These are phyloP conservation scores for Melanargia galathea DNA, from an alignment of 2,888 invertebrate genomes.

Conservation along the genomic window DNA sequence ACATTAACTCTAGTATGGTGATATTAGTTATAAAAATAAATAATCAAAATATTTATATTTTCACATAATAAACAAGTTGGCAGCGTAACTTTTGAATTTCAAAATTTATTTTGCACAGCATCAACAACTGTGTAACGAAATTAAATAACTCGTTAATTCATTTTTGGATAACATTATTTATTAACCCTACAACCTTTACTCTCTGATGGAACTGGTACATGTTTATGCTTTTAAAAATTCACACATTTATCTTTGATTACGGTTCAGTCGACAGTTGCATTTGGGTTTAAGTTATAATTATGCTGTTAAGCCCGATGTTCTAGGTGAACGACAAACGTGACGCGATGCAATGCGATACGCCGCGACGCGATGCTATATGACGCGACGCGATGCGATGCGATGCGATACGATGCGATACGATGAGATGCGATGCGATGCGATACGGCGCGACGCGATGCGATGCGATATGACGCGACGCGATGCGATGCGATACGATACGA, in stretches of 20 bases:
- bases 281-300: slow-evolving; percentile 1
- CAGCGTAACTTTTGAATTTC: not conserved
- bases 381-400: too few species aligned
- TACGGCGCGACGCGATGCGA: too few species aligned
- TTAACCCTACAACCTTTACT: not conserved
- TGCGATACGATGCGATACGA: too few species aligned
- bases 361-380: too few species aligned
- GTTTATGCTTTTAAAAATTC: slow-evolving; percentile 11
- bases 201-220: not conserved
- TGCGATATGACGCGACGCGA: too few species aligned
- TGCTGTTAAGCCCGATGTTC: not conserved
- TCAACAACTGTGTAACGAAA: not conserved
- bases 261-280: slow-evolving; percentile 1
- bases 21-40: too few species aligned
- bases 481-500: too few species aligned
- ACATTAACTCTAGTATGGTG: too few species aligned
- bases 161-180: slow-evolving; percentile 5
- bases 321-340: too few species aligned
- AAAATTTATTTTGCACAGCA: not conserved
- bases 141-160: not conserved
- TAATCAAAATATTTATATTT: not conserved
- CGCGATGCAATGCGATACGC: too few species aligned
- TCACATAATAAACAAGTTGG: not conserved
- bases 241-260: slow-evolving; percentile 5
- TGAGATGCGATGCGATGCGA: too few species aligned